These are phyloP conservation scores for Aleadryas rufinucha DNA, from an alignment of 2,113 vertebrate species.

Conservation along the genomic window DNA sequence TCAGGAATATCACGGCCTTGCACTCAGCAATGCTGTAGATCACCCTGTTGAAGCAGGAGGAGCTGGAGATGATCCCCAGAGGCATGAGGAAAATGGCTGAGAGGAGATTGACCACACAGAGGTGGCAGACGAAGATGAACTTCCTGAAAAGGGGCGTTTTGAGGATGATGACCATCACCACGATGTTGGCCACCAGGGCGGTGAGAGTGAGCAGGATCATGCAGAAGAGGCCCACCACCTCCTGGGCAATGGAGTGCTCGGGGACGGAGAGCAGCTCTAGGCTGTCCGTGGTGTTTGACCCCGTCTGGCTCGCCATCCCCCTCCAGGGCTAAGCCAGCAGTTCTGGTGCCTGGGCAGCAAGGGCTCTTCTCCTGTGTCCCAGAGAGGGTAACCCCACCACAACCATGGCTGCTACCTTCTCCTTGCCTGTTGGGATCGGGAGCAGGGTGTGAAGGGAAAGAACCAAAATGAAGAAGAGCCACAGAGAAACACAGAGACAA, in stretches of 20 bases:
- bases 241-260: constrained; percentile 57
- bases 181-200: constrained; percentile 83
- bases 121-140: constrained; percentile 87
- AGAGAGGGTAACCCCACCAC: neutral
- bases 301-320: constrained; percentile 36
- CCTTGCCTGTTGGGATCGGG: neutral
- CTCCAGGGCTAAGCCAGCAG: neutral
- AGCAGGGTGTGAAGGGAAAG: neutral
- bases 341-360: neutral
- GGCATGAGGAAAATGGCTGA: constrained; percentile 90
- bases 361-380: neutral
- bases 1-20: constrained; percentile 83
- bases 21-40: constrained; percentile 82
- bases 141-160: constrained; percentile 87
- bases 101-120: constrained; percentile 88
- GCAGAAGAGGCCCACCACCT: constrained; percentile 79
- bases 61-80: constrained; percentile 84
- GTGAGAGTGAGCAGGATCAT: constrained; percentile 84
- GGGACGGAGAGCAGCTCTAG: constrained; percentile 54
- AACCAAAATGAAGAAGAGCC: neutral
- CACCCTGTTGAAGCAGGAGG: constrained; percentile 78
- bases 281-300: constrained; percentile 56
- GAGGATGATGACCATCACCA: constrained; percentile 82
- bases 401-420: neutral
- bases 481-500: neutral